These are phyloP conservation scores for Tetragnatha montana DNA, from an alignment of 2,888 invertebrate genomes.

Conservation along the genomic window DNA sequence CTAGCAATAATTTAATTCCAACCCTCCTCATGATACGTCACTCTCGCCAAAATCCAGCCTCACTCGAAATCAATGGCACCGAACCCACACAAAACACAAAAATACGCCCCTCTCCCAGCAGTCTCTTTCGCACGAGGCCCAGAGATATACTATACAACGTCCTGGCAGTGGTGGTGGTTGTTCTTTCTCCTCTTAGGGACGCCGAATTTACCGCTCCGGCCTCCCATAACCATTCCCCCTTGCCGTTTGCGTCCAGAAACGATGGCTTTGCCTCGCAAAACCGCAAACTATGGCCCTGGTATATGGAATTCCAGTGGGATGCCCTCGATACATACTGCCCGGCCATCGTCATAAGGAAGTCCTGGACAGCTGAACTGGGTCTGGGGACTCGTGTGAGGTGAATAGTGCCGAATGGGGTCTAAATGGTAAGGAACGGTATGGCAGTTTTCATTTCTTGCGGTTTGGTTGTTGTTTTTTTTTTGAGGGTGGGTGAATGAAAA, in stretches of 20 bases:
- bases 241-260: constrained; percentile 47
- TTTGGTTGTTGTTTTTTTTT: too few relatives aligned
- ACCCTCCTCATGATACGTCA: too few relatives aligned
- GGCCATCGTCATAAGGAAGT: constrained; percentile 50
- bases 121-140: neutral
- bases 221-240: constrained; percentile 46
- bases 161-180: neutral
- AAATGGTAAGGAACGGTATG: constrained; percentile 53
- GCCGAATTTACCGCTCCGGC: constrained; percentile 49
- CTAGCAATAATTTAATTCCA: too few relatives aligned
- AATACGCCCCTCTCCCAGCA: constrained; percentile 27
- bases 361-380: constrained; percentile 40
- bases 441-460: constrained; percentile 3
- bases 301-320: constrained; percentile 8
- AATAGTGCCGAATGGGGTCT: constrained; percentile 29
- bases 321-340: constrained; percentile 44
- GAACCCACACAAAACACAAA: neutral
- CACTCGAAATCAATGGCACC: constrained; percentile 1
- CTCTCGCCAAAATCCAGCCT: neutral
- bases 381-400: constrained; percentile 47
- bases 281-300: constrained; percentile 38
- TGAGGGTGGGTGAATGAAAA: neutral
- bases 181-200: constrained; percentile 49
- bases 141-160: constrained; percentile 27
- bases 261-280: constrained; percentile 23